phyloP scores from a whole-genome alignment of 2,888 invertebrate genomes.

The Lissocephala sabroskyi region DNA sequence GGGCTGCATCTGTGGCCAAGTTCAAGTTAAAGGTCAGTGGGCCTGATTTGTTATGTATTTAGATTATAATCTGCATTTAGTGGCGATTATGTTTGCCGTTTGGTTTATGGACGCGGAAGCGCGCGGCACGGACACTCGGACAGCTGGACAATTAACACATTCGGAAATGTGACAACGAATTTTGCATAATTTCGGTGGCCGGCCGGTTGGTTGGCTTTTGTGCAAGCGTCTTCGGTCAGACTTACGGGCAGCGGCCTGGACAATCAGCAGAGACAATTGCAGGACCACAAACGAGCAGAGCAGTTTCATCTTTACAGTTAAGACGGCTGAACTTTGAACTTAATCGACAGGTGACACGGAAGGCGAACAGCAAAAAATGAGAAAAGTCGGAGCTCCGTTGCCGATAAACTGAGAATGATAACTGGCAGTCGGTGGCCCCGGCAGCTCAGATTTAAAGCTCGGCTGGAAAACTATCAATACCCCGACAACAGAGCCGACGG shows the following conservation, averaged over 20 bases:
- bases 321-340: too few species aligned
- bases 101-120: slow-evolving; percentile 44
- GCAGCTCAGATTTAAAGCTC: slow-evolving; percentile 44
- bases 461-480: too few species aligned
- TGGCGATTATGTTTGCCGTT: slow-evolving; percentile 12
- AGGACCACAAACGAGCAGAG: too few species aligned
- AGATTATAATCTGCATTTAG: slow-evolving; percentile 48
- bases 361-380: too few species aligned
- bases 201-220: slow-evolving; percentile 1
- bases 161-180: too few species aligned
- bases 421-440: slow-evolving; percentile 35
- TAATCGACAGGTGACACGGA: too few species aligned
- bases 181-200: too few species aligned
- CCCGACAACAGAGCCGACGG: too few species aligned
- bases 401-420: slow-evolving; percentile 38
- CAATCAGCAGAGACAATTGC: too few species aligned
- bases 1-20: slow-evolving; percentile 25
- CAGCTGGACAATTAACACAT: background rate
- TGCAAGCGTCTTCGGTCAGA: background rate
- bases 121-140: background rate
- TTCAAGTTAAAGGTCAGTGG: slow-evolving; percentile 49
- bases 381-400: slow-evolving; percentile 35
- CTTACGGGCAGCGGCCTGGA: slow-evolving; percentile 42
- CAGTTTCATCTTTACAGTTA: too few species aligned
- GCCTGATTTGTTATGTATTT: slow-evolving; percentile 51